Base-by-base conservation (phyloP, 2,888 invertebrate genomes). In the Lasioglossum figueresi region DNA sequence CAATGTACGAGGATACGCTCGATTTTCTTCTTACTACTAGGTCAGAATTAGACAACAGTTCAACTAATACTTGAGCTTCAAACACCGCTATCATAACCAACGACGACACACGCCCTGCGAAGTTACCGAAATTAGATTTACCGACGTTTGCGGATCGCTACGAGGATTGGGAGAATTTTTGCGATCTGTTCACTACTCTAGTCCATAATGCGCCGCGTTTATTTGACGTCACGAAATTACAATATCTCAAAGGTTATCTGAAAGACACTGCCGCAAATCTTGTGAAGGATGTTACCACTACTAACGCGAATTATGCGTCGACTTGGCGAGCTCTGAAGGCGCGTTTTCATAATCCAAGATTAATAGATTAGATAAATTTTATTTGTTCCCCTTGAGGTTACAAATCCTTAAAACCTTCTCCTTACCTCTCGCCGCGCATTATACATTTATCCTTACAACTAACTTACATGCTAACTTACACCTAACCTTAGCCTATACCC, bases 131-230 rank as follows among this genome's bases (percentile, higher is more conserved):
- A 68, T 68, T 34, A 68, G 37, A 68, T 27, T 66, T 66, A 16
- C 34, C 66, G 16, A 66, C 66, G 4, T 66, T 66, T 31, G 31
- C 66, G 31, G 66, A 37, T 31, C 66, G 31, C 3, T 66, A 66
- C 34, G 66, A 66, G 19, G 31, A 66, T 27, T 66, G 66, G 66
- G 66, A 66, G 19, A 66, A 66, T 19, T 66, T 66, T 66, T 66
- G 37, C 16, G 37, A 66, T 34, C 19, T 66, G 31, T 66, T 66
- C 6, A 66, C 66, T 16, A 66, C 66, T 14, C 66, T 66, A 16
- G 66, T 66, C 4, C 34, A 66, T 19, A 31, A 66, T 19, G 66
- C 66, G 16, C 37, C 34, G 12, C 31, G 37, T 66, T 19, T 66
- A 16, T 31, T 37, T 27, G 66, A 66, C 19, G 66, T 37, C 16